Conservation (phyloP, 2,113 vertebrate species). For the Tetraodon nigroviridis region DNA sequence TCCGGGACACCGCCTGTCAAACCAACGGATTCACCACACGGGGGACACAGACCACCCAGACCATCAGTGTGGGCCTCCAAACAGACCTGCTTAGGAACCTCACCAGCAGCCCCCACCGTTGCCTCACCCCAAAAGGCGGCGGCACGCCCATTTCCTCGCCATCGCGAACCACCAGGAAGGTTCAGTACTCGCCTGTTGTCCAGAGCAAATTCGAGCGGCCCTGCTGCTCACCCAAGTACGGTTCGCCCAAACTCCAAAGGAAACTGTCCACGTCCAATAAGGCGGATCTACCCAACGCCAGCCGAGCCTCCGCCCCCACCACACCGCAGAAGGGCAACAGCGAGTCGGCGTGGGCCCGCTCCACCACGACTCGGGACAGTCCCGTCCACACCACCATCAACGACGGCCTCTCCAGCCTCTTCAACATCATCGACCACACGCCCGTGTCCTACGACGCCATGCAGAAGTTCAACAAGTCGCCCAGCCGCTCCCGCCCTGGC, state of each 20-base stretch:
- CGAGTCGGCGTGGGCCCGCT: constrained; percentile 96
- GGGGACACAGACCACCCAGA: constrained; percentile 90
- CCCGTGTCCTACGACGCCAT: constrained; percentile 80
- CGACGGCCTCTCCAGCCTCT: constrained; percentile 96
- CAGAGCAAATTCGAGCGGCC: constrained; percentile 95
- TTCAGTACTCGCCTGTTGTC: constrained; percentile 87
- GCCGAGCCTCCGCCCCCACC: constrained; percentile 70
- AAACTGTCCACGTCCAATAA: constrained; percentile 71
- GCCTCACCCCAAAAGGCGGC: constrained; percentile 89
- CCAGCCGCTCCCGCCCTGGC: constrained; percentile 79
- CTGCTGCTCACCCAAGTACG: constrained; percentile 96
- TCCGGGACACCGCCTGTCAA: constrained; percentile 88
- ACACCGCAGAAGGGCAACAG: constrained; percentile 86
- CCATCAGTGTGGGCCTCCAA: constrained; percentile 89
- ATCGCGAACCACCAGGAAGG: constrained; percentile 85
- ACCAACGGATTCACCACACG: constrained; percentile 85
- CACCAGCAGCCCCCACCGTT: constrained; percentile 95
- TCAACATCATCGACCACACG: constrained; percentile 97
- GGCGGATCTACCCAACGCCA: constrained; percentile 56
- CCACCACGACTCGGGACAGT: constrained; percentile 94
- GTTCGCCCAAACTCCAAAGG: constrained; percentile 93
- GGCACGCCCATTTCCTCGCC: constrained; percentile 89
- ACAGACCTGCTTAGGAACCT: constrained; percentile 85
- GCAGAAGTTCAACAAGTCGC: constrained; percentile 83
- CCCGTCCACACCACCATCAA: constrained; percentile 97